Evolutionary conservation across 2,888 invertebrate genomes (phyloP).

Genomic region (Ceratothoa steindachneri): DNA sequence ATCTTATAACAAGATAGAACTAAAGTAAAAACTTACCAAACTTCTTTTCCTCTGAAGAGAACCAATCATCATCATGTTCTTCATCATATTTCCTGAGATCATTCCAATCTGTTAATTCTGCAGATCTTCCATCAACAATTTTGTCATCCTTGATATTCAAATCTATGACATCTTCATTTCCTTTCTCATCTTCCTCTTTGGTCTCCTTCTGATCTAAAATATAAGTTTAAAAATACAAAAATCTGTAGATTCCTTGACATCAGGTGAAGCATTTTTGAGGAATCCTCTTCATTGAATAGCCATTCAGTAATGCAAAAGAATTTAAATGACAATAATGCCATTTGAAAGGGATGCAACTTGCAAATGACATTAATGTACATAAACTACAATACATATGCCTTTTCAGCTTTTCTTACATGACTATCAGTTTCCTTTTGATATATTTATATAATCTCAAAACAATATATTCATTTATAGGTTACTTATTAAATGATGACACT

Average conservation of each 20-base stretch:
- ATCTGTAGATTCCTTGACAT: too few relatives aligned
- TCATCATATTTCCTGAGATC: slow-evolving; percentile 25
- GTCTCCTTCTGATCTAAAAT: neutral
- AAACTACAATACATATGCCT: neutral
- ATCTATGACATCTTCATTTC: too few relatives aligned
- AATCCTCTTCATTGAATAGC: too few relatives aligned
- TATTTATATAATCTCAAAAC: neutral
- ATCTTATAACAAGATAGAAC: too few relatives aligned
- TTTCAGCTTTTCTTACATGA: neutral
- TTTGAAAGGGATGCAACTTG: slow-evolving; percentile 1
- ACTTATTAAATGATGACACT: too few relatives aligned
- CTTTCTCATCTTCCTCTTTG: neutral
- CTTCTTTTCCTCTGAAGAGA: slow-evolving; percentile 15
- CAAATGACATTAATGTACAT: slow-evolving; percentile 4
- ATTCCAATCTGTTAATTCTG: slow-evolving; percentile 5
- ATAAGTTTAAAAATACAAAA: neutral
- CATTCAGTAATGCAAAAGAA: too few relatives aligned
- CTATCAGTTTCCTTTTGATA: neutral
- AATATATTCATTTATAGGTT: neutral
- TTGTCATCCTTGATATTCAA: too few relatives aligned
- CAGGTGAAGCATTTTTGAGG: too few relatives aligned
- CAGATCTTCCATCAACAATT: neutral
- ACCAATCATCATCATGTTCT: slow-evolving; percentile 26
- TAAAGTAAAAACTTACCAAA: slow-evolving; percentile 17
- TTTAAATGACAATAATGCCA: neutral